phyloP scores from a whole-genome alignment of 2,888 invertebrate species.

The Drosophila meridiana region DNA sequence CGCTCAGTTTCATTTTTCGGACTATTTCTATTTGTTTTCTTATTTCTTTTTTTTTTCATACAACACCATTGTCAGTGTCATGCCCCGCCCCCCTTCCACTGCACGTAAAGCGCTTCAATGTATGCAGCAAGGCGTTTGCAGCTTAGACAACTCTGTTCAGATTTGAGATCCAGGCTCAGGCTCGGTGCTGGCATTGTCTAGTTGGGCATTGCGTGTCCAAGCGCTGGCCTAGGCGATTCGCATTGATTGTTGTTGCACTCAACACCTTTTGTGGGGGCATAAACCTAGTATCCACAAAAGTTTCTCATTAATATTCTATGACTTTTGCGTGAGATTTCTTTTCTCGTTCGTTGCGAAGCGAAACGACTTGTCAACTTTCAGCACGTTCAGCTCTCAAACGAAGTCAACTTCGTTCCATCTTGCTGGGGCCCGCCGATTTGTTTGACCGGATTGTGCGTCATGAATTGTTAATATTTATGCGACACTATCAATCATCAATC shows the following conservation, averaged over 20 bases:
- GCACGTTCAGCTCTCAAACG: slow-evolving; percentile 23
- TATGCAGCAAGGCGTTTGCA: slow-evolving; percentile 40
- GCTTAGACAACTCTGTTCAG: slow-evolving; percentile 13
- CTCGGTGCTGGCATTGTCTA: slow-evolving; percentile 8
- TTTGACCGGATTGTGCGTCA: slow-evolving; percentile 60
- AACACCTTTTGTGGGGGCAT: slow-evolving; percentile 28
- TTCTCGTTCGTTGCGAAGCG: slow-evolving; percentile 12
- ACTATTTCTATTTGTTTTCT: background rate
- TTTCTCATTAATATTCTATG: slow-evolving; percentile 68
- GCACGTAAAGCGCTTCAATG: slow-evolving; percentile 37
- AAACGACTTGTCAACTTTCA: slow-evolving; percentile 43
- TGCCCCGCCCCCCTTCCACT: background rate
- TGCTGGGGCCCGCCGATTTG: slow-evolving; percentile 20
- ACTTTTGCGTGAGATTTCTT: slow-evolving; percentile 58
- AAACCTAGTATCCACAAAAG: slow-evolving; percentile 6
- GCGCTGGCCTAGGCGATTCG: slow-evolving; percentile 14
- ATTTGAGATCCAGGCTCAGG: background rate
- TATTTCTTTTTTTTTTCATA: slow-evolving; percentile 9
- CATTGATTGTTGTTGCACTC: slow-evolving; percentile 30
- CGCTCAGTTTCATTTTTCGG: slow-evolving; percentile 9
- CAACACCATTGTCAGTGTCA: slow-evolving; percentile 38
- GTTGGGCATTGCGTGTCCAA: slow-evolving; percentile 15
- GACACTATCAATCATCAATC: slow-evolving; percentile 79
- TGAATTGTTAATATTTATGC: slow-evolving; percentile 79
- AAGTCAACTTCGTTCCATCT: background rate